Percentiles rank a stretch among this genome's conserved stretches.
Evolutionary conservation across 2,888 invertebrate genomes (phyloP).

Genomic region (Macrophya alboannulata): DNA sequence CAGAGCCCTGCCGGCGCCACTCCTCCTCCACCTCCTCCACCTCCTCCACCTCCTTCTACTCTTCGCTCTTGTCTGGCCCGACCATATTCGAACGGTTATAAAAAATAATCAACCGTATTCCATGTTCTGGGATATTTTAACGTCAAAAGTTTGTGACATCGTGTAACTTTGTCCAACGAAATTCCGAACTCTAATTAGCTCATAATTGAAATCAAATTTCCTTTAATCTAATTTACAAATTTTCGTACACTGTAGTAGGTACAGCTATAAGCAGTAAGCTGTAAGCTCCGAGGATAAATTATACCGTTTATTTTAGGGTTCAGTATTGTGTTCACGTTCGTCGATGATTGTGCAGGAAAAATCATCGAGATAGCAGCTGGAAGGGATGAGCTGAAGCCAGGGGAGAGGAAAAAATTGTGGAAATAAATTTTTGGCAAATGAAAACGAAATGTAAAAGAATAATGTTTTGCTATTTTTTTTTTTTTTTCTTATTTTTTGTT

Average conservation of each 20-base stretch:
- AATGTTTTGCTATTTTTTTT: background rate
- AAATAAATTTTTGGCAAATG: background rate
- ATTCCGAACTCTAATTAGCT: background rate
- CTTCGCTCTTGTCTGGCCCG: slow-evolving; percentile 47
- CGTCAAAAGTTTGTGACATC: slow-evolving; percentile 1
- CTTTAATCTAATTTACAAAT: too few relatives aligned
- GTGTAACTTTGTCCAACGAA: background rate
- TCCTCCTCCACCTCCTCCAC: slow-evolving; percentile 50
- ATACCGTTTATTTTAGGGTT: background rate
- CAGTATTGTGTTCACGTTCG: background rate
- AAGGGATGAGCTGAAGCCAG: background rate
- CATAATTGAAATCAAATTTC: background rate
- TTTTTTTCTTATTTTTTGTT: background rate
- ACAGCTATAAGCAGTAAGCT: too few relatives aligned
- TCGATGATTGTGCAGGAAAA: too few relatives aligned
- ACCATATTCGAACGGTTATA: slow-evolving; percentile 59
- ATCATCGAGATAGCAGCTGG: background rate
- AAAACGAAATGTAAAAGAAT: background rate
- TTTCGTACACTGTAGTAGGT: too few relatives aligned
- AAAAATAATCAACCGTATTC: slow-evolving; percentile 43
- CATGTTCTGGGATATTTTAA: slow-evolving; percentile 5
- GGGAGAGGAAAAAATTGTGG: background rate
- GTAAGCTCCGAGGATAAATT: background rate
- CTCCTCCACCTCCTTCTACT: slow-evolving; percentile 48
- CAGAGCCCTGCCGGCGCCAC: slow-evolving; percentile 59